phyloP scores from a whole-genome alignment of 2,797 vertebrate species.

The Mionectes olivaceus region DNA sequence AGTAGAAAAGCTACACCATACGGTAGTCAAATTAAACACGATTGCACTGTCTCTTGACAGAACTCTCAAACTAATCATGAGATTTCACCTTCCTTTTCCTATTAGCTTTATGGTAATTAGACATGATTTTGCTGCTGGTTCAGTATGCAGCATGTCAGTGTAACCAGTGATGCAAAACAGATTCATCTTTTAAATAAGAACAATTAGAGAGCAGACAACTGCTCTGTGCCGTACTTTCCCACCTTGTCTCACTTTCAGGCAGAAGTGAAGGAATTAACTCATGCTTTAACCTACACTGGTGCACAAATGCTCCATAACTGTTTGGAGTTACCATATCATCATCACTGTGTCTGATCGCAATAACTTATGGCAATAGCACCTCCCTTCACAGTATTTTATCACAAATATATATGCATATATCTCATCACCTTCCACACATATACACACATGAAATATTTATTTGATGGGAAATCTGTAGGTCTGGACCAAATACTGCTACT shows the following conservation, averaged over 20 bases:
- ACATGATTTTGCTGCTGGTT: conserved; percentile 62
- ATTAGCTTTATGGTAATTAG: conserved; percentile 67
- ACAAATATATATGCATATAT: neutral
- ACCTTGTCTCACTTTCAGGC: conserved; percentile 5
- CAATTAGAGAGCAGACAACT: conserved; percentile 47
- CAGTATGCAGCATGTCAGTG: conserved; percentile 52
- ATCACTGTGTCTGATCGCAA: neutral
- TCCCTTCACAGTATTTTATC: neutral
- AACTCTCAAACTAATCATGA: conserved; percentile 55
- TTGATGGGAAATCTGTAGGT: neutral
- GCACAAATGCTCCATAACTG: neutral
- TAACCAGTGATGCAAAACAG: conserved; percentile 60
- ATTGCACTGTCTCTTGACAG: conserved; percentile 62
- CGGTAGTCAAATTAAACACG: conserved; percentile 62
- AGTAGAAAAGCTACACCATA: conserved; percentile 37
- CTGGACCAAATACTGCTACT: neutral
- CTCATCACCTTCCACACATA: neutral
- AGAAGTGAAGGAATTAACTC: conserved; percentile 33
- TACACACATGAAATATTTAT: neutral
- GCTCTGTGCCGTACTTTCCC: neutral
- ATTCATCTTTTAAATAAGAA: conserved; percentile 64
- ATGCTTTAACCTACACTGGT: neutral
- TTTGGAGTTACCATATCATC: neutral
- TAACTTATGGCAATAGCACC: neutral
- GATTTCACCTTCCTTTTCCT: conserved; percentile 70